phyloP scores from a whole-genome alignment of 2,113 vertebrate genomes.

The Picathartes gymnocephalus region DNA sequence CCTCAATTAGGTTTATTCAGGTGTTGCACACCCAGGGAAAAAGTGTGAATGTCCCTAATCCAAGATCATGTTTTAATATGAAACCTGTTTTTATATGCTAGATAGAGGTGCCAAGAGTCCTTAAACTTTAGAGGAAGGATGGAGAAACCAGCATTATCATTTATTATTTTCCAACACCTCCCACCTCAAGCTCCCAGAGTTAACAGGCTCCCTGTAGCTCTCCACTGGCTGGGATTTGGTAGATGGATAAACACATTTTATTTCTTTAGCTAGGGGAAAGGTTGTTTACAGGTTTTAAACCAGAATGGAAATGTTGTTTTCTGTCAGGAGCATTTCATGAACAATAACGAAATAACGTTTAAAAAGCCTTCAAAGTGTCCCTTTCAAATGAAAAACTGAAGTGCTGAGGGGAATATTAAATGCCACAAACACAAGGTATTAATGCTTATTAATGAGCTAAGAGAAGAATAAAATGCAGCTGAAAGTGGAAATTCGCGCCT shows the following conservation, averaged over 20 bases:
- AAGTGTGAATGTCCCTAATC: not conserved
- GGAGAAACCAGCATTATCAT: not conserved
- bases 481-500: not conserved
- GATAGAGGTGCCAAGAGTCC: not conserved
- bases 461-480: not conserved
- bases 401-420: not conserved
- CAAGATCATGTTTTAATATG: not conserved
- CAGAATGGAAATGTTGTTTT: conserved; percentile 27
- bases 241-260: conserved; percentile 20
- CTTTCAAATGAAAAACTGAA: conserved; percentile 18
- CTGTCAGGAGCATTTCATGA: not conserved
- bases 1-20: not conserved
- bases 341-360: conserved; percentile 1
- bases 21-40: not conserved
- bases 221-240: not conserved
- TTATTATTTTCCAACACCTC: conserved; percentile 1
- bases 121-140: not conserved
- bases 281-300: conserved; percentile 43
- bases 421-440: not conserved
- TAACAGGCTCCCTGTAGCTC: conserved; percentile 30
- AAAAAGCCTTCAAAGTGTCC: conserved; percentile 22
- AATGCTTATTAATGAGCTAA: conserved; percentile 10
- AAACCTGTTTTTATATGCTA: not conserved
- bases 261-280: conserved; percentile 7
- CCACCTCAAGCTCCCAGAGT: not conserved